phyloP scores from a whole-genome alignment of 2,797 vertebrate species.

The Acanthornis magna region DNA sequence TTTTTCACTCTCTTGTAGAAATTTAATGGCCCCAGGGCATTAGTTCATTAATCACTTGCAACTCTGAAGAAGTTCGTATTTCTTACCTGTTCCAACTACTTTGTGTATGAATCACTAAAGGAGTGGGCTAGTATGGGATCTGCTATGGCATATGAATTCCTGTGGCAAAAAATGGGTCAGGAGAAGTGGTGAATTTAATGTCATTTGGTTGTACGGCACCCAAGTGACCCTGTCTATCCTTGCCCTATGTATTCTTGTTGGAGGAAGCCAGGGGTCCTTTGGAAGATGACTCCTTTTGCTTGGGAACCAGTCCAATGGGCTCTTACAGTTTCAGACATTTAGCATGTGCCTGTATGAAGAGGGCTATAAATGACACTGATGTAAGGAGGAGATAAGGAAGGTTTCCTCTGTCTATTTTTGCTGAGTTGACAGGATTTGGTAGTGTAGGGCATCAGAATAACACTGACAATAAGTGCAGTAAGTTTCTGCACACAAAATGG shows the following conservation, averaged over 20 bases:
- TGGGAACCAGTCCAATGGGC: neutral
- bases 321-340: neutral
- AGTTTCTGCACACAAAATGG: neutral
- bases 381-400: neutral
- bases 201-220: neutral
- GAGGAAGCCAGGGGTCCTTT: neutral
- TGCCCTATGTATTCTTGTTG: neutral
- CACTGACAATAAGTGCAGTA: neutral
- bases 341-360: neutral
- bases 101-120: neutral
- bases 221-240: neutral
- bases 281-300: neutral
- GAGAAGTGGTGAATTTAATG: neutral
- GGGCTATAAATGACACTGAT: neutral
- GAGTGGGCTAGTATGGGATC: neutral
- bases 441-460: neutral
- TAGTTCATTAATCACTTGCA: neutral
- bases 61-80: neutral
- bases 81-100: neutral
- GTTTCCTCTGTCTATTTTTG: neutral
- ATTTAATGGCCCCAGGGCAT: neutral
- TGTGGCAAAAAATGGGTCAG: neutral
- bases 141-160: neutral
- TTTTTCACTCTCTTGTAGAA: neutral
- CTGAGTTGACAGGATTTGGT: neutral